A percentile compares a stretch with the other conserved stretches of the same genome.
These are phyloP conservation scores for Drosophila carrolli DNA, from an alignment of 1,140 invertebrate genomes.

Conservation along the genomic window DNA sequence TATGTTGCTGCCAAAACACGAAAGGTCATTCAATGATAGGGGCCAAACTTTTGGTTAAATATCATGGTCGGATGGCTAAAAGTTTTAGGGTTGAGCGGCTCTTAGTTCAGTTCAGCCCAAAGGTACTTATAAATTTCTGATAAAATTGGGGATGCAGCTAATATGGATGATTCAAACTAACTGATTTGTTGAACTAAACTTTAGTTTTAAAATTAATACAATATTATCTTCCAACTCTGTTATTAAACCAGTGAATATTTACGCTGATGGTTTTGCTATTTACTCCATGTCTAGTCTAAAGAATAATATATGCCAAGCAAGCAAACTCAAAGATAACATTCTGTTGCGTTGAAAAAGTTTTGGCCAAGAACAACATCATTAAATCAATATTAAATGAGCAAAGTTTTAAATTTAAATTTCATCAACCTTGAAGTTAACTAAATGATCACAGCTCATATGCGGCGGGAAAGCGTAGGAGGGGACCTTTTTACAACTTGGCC, in stretches of 20 bases:
- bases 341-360: conserved; percentile 35
- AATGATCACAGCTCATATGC: conserved; percentile 56
- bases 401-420: conserved; percentile 76
- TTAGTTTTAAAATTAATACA: neutral
- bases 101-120: conserved; percentile 11
- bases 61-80: conserved; percentile 19
- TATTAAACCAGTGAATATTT: conserved; percentile 1
- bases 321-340: conserved; percentile 35
- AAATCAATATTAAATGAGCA: conserved; percentile 55
- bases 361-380: conserved; percentile 40
- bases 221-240: neutral
- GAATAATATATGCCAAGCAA: conserved; percentile 34
- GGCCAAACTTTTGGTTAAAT: conserved; percentile 53
- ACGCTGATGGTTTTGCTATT: conserved; percentile 27
- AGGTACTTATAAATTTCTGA: conserved; percentile 11
- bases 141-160: neutral
- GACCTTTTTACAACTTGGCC: conserved; percentile 25
- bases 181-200: neutral
- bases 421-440: conserved; percentile 55
- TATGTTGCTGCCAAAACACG: conserved; percentile 51
- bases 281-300: conserved; percentile 42
- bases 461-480: too few species aligned
- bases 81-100: conserved; percentile 21
- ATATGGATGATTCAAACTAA: neutral
- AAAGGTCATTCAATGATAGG: conserved; percentile 50